These are phyloP conservation scores for Porites divaricata DNA, from an alignment of 92 coral and sea anemone species.

Conservation along the genomic window DNA sequence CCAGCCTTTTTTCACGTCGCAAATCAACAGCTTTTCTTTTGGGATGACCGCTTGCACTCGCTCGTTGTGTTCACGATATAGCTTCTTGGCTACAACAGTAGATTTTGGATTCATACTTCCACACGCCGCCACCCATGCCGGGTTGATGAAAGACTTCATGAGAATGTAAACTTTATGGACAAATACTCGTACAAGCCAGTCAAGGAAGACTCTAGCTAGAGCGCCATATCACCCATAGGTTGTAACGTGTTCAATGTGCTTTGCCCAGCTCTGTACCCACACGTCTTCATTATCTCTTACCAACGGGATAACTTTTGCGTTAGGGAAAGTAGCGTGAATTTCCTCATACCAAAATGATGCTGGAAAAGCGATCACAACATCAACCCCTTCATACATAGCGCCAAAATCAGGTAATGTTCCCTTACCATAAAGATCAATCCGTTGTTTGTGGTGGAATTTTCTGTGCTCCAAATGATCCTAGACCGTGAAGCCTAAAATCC, in stretches of 20 bases:
- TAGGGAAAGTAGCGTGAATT: not conserved
- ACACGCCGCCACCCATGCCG: not conserved
- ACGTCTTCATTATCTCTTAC: not conserved
- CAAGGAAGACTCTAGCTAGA: not conserved
- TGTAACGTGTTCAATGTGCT: not conserved
- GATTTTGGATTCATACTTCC: not conserved
- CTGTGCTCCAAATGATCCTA: conserved; percentile 42
- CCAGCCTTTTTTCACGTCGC: conserved; percentile 16
- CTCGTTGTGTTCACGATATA: conserved; percentile 1
- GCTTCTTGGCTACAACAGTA: not conserved
- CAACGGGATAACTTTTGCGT: not conserved
- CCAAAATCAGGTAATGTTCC: conserved; percentile 39
- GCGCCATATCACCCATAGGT: not conserved
- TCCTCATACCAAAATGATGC: not conserved
- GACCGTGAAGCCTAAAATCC: conserved; percentile 39
- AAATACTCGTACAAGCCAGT: not conserved
- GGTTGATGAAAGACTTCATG: not conserved
- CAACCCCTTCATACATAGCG: conserved; percentile 29
- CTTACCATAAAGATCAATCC: not conserved
- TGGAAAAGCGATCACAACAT: conserved; percentile 42
- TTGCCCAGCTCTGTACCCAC: not conserved
- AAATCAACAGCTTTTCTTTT: not conserved
- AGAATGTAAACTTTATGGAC: not conserved
- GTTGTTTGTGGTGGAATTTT: conserved; percentile 26
- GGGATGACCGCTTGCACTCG: conserved; percentile 19